Evolutionary conservation across 2,888 invertebrate species (phyloP).

Genomic region (Philonicus albiceps): DNA sequence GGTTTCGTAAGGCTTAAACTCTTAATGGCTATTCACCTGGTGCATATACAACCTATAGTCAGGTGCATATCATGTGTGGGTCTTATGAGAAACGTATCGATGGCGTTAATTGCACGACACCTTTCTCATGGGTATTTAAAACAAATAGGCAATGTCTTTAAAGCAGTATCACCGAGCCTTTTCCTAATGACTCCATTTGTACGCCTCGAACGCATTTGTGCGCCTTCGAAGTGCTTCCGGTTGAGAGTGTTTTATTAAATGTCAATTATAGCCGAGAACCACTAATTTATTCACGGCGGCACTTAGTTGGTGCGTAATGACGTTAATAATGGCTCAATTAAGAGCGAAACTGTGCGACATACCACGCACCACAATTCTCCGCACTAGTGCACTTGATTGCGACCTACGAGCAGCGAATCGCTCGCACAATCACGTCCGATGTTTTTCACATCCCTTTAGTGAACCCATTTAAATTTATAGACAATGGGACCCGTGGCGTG

Average conservation of each 20-base stretch:
- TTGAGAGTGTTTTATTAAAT: constrained; percentile 46
- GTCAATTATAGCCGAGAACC: constrained; percentile 44
- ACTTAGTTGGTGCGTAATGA: constrained; percentile 45
- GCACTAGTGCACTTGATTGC: constrained; percentile 14
- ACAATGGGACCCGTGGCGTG: neutral
- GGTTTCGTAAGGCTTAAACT: neutral
- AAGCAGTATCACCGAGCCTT: neutral
- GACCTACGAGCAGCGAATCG: constrained; percentile 25
- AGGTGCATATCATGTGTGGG: neutral
- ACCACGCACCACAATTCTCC: constrained; percentile 33
- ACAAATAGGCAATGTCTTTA: constrained; percentile 11
- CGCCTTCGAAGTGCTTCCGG: constrained; percentile 40
- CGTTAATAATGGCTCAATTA: constrained; percentile 47
- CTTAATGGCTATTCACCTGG: neutral
- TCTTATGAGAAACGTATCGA: constrained; percentile 4
- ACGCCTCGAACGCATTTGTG: neutral
- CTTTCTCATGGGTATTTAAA: neutral
- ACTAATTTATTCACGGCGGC: constrained; percentile 42
- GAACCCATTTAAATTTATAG: neutral
- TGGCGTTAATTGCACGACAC: constrained; percentile 15
- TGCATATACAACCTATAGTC: neutral
- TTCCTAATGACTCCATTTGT: constrained; percentile 43
- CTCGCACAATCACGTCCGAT: constrained; percentile 26
- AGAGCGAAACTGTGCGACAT: neutral
- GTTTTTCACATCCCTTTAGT: constrained; percentile 33